A percentile compares a stretch with the other conserved stretches of the same genome.
Evolutionary conservation across 2,113 vertebrate genomes (phyloP).

Genomic region (Neoarius graeffei): DNA sequence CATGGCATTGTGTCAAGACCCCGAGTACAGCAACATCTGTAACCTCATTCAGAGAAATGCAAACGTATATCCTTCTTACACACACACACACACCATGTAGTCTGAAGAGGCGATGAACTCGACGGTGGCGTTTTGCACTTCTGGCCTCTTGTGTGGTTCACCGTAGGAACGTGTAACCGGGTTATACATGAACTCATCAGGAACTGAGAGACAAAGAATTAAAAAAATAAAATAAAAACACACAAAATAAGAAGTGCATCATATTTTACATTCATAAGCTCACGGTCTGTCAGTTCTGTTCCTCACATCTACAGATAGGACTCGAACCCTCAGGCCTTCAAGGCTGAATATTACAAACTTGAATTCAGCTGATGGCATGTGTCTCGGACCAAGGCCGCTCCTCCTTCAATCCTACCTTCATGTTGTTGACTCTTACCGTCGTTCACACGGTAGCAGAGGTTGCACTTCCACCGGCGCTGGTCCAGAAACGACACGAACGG

Average conservation of each 20-base stretch:
- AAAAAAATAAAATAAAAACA: neutral
- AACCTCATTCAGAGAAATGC: neutral
- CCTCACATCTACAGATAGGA: neutral
- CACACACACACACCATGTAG: slow-evolving; percentile 85
- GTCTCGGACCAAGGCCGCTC: neutral
- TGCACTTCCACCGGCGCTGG: slow-evolving; percentile 96
- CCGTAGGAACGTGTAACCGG: slow-evolving; percentile 93
- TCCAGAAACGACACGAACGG: slow-evolving; percentile 97
- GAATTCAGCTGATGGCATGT: neutral
- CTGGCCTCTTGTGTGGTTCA: slow-evolving; percentile 94
- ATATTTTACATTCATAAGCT: neutral
- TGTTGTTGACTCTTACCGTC: slow-evolving; percentile 77
- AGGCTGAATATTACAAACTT: neutral
- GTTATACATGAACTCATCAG: slow-evolving; percentile 99
- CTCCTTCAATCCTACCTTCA: neutral
- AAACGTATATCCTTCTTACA: neutral
- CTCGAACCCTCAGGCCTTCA: neutral
- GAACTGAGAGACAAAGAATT: slow-evolving; percentile 72
- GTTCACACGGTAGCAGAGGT: slow-evolving; percentile 94
- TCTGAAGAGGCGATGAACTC: slow-evolving; percentile 98
- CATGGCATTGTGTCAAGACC: neutral
- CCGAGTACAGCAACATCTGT: neutral
- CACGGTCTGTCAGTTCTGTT: neutral
- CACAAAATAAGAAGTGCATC: neutral
- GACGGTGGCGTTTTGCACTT: slow-evolving; percentile 95